Base-by-base conservation (phyloP, 1,140 invertebrate genomes). In the Lutraria rhynchaena region DNA sequence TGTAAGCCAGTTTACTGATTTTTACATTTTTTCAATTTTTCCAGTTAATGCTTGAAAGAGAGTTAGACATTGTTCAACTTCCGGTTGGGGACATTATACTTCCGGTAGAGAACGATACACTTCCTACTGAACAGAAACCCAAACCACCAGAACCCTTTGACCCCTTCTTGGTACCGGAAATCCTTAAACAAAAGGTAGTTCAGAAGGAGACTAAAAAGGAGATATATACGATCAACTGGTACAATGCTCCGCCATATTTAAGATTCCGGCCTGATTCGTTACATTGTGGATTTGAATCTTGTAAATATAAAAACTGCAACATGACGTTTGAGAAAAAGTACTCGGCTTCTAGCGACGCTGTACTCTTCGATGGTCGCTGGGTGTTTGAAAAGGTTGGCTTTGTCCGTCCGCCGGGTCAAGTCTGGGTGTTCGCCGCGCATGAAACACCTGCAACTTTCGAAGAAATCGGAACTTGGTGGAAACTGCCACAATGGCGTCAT, bases 371-470 rank as follows among this genome's bases (percentile, higher is more conserved):
- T 41, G 75, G 75, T 24, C 41, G 75, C 15, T 67, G 49, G 44
- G 60, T 77, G n/a, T 55, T 29, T 41, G 46, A 77, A 65, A 67
- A 55, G 37, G 57, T 77, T 4, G 41, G 41, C 15, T 61, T 76
- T 24, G 35, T 41, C 1, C 75, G 75, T 24, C 60, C 60, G 7
- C 49, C 33, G 29, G 75, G 75, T 27, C 75, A 77, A 46, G 41
- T 77, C 11, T 77, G 75, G 75, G 27, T 77, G 17, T 77, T 77
- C 44, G 75, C 75, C 0, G 75, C 60, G 9, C 60, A 77, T 27
- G 75, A 77, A 55, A 24, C 60, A 0, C 60, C 61, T 0, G 17
- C 31, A 9, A 41, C 46, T 5, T 77, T 55, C 49, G 41, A 67
- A 4, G 44, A 67, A 31, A 11, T 55, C 4, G 75, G 75, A 27